These are phyloP conservation scores for Lepidurus couesii DNA, from an alignment of 1,140 invertebrate genomes.

Conservation along the genomic window DNA sequence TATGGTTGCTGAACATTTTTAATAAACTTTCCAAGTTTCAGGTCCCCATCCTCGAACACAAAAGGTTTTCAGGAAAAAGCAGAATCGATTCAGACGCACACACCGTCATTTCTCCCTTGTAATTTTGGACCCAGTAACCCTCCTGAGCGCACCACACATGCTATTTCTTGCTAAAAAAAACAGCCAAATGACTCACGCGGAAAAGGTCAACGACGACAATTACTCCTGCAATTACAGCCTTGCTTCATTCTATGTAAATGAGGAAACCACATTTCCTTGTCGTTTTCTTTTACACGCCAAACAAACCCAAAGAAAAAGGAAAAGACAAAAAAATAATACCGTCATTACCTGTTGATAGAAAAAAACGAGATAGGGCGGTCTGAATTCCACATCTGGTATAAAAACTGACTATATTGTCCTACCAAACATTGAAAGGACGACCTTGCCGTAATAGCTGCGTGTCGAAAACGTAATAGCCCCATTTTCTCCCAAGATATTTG, in stretches of 20 bases:
- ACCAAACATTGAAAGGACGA: not conserved
- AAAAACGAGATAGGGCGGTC: not conserved
- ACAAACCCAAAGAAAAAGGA: not conserved
- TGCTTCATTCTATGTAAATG: not conserved
- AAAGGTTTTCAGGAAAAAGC: too few relatives aligned
- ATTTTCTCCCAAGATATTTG: not conserved
- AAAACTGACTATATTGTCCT: slow-evolving; percentile 9
- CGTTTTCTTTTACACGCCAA: not conserved
- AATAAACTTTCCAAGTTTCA: too few relatives aligned
- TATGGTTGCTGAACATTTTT: too few relatives aligned
- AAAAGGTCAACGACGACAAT: not conserved
- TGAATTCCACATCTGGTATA: not conserved
- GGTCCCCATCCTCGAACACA: too few relatives aligned
- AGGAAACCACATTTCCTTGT: not conserved
- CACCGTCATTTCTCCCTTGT: too few relatives aligned
- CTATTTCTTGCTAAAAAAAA: not conserved
- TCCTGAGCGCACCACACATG: not conserved
- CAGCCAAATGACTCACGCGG: not conserved
- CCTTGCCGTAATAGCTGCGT: slow-evolving; percentile 13
- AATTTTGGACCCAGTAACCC: too few relatives aligned
- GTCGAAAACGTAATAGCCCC: slow-evolving; percentile 21
- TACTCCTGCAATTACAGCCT: not conserved
- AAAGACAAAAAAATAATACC: not conserved
- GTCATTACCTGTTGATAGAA: not conserved
- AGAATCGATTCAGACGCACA: too few relatives aligned